A percentile compares a stretch with the other conserved stretches of the same genome.
These are phyloP conservation scores for Sebastes glaucus DNA, from an alignment of 2,797 vertebrate species.

Conservation along the genomic window DNA sequence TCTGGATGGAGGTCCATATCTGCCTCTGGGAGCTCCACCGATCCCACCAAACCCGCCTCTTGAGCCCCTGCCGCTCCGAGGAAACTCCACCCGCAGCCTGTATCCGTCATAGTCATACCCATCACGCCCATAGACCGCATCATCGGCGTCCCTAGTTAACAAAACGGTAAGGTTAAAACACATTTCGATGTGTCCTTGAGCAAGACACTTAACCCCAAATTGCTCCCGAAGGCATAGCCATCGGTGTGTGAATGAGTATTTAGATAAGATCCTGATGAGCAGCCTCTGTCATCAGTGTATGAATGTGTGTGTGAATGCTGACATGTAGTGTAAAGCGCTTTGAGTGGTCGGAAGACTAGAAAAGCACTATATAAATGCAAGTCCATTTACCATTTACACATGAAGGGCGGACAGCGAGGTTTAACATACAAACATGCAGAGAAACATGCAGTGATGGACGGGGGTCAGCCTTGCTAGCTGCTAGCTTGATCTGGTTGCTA, in stretches of 20 bases:
- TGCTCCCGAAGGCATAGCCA: too few species aligned
- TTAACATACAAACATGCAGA: background rate
- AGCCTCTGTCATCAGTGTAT: too few species aligned
- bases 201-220: too few species aligned
- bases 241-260: too few species aligned
- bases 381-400: background rate
- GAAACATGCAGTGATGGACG: background rate
- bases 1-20: constrained; percentile 91
- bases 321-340: too few species aligned
- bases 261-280: too few species aligned
- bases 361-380: too few species aligned
- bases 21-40: constrained; percentile 82
- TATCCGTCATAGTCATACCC: constrained; percentile 91
- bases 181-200: too few species aligned
- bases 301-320: too few species aligned
- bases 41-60: constrained; percentile 79
- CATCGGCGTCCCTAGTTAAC: constrained; percentile 85
- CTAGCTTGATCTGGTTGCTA: constrained; percentile 9
- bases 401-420: background rate
- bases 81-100: constrained; percentile 93
- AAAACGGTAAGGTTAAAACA: too few species aligned
- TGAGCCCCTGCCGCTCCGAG: constrained; percentile 84
- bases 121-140: constrained; percentile 88
- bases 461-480: constrained; percentile 43
- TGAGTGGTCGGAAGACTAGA: too few species aligned